These are phyloP conservation scores for Rhyzopertha dominica DNA, from an alignment of 1,140 invertebrate genomes.

Conservation along the genomic window DNA sequence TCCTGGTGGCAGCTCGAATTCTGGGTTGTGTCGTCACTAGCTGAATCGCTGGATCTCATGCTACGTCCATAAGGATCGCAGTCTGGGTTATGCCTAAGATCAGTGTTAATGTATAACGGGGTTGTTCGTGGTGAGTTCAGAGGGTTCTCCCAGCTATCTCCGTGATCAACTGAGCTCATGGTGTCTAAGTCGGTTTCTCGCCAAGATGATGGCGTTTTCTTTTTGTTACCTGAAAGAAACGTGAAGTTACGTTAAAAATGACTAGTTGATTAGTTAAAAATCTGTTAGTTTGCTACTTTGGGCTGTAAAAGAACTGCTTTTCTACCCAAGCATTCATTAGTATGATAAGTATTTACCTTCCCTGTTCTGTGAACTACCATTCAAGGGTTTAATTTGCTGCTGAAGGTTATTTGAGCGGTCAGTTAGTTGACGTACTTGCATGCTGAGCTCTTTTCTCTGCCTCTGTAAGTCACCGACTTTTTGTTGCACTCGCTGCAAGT, in stretches of 20 bases:
- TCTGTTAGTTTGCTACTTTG: no score
- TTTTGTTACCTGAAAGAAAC: constrained; percentile 33
- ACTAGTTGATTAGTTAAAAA: no score
- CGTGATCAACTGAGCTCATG: constrained; percentile 61
- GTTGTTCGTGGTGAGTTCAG: constrained; percentile 22
- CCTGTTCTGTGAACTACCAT: neutral
- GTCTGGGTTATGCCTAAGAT: constrained; percentile 24
- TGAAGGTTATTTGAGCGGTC: constrained; percentile 62
- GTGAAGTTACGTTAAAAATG: neutral
- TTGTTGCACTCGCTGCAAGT: constrained; percentile 75
- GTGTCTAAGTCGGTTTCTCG: constrained; percentile 87
- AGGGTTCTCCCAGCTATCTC: constrained; percentile 35
- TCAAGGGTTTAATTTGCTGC: constrained; percentile 49
- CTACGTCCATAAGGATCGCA: constrained; percentile 28
- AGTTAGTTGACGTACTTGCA: constrained; percentile 74
- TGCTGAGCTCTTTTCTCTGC: constrained; percentile 75
- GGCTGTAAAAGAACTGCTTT: constrained; percentile 9
- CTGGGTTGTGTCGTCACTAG: constrained; percentile 32
- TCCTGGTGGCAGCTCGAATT: constrained; percentile 53
- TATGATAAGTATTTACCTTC: constrained; percentile 5
- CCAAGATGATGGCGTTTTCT: constrained; percentile 56
- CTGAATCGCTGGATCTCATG: constrained; percentile 33
- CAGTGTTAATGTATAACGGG: constrained; percentile 37
- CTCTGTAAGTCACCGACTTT: constrained; percentile 78
- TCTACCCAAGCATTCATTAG: constrained; percentile 15